Evolutionary conservation across 2,888 invertebrate species (phyloP), one percentile per base, ranked within the genome.

Genomic region (Agrilus mali): DNA sequence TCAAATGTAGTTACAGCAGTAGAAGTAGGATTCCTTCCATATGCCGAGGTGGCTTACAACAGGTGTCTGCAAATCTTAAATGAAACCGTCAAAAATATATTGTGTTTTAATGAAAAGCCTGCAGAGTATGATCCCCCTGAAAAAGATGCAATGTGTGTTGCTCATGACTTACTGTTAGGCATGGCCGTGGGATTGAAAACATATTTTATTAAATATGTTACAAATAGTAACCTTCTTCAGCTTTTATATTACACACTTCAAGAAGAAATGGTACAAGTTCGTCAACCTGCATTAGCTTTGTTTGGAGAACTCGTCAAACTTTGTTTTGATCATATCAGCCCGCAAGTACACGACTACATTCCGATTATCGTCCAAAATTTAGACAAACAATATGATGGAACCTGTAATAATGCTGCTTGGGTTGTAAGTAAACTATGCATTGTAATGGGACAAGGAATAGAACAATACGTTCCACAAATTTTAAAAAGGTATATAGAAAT

Each of bases 351-450:
- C 44, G 90, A 94, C 59, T 97, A 96, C 65, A 80, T 98, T 70
- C 94, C 95, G 17, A 87, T 97, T 54, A 77, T 98, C 51, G 90
- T 93, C 44, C 86, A 86, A 69, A 98, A 98, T 71, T 75, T 98
- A 47, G 94, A 97, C 70, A 94, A 96, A 2, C 88, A 93, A 60
- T 84, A 84, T 53, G 96, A 98, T 63, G 96, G 96, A 15, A 97
- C 97, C 33, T 97, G 96, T 71, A 97, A 98, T 69, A 98, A 99
- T 68, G 96, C 98, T 32, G 96, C 97, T 1, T 98, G 98, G 98
- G 96, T 97, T 17, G 93, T 99, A 56, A 96, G 98, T 40, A 97
- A 97, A 75, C 89, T 97, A 59, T 86, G 94, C 55, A 86, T 96
- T 62, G 92, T 95, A 70, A 77, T 95, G 72, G 94, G 93, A 50